Evolutionary conservation across 2,113 vertebrate genomes (phyloP), one percentile per base, ranked within the genome.

Genomic region (Engraulis encrasicolus): DNA sequence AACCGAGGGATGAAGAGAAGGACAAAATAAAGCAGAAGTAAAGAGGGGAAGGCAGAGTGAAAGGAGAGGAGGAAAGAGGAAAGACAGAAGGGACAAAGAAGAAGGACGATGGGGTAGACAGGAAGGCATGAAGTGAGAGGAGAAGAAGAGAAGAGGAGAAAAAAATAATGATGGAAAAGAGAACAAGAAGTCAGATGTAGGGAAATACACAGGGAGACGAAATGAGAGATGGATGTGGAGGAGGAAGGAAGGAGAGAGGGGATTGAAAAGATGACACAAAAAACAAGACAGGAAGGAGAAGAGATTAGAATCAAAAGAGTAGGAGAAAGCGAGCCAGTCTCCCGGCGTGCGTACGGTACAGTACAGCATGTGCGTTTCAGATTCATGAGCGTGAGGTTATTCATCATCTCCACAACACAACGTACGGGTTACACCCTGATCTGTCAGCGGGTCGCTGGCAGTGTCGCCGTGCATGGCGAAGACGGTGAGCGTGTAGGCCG

Each of bases 361-460:
- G 20, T 19, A 85, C 20, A n/a, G n/a, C n/a, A n/a, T n/a, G n/a
- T n/a, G n/a, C n/a, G n/a, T n/a, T n/a, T n/a, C n/a, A n/a, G n/a
- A n/a, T n/a, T n/a, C n/a, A n/a, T n/a, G n/a, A n/a, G n/a, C n/a
- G n/a, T n/a, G n/a, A n/a, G n/a, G n/a, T n/a, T n/a, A n/a, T 81
- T 85, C 61, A 87, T 84, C 87, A 87, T 38, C 49, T 38, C 86
- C 81, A 90, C 40, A 45, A 45, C 81, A 90, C 40, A 45, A 45
- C 98, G 83, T 97, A 99, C 98, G 86, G 0, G 98, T 99, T 84
- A 97, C 96, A 95, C 96, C 96, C 89, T 96, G 96, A 79, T 95
- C 91, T 52, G 93, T 96, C 84, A 96, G 96, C 1, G 98, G 96
- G 77, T 97, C 96, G 40, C 96, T 98, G 0, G 92, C 92, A 31